Base-by-base conservation (phyloP, 2,888 invertebrate species). In the Noctuana brunneofusca region DNA sequence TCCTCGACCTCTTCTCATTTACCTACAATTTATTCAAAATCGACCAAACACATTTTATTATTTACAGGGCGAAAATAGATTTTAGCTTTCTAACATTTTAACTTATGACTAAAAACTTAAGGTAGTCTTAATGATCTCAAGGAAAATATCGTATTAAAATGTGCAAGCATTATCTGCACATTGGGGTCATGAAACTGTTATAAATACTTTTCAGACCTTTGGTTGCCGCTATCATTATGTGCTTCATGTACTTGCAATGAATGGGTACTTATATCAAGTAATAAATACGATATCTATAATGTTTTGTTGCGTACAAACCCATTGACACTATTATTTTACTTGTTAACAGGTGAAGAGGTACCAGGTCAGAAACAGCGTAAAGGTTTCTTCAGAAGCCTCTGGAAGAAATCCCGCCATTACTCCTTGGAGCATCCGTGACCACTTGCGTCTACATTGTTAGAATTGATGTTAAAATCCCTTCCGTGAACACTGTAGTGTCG, bases 351-450 rank as follows among this genome's bases (percentile, higher is more conserved):
- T 74, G 94, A 95, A 75, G 95, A 95, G 71, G 92, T 92, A 69
- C 92, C 92, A 66, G 93, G 93, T 53, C 93, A 93, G 75, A 95
- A 96, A 71, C 96, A 96, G 89, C 96, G 96, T 84, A 96, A 96
- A 87, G 96, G 97, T 69, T 96, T 97, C 86, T 97, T 97, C 92
- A 96, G 96, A 87, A 96, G 94, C 83, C 94, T 97, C 73, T 97
- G 97, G 97, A 97, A 97, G 87, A 94, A 96, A 76, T 96, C 96
- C 71, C 95, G 96, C 71, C 96, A 96, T 81, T 96, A 96, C 83
- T 97, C 97, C 69, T 90, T 96, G 86, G 97, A 97, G 87, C 96
- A 96, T 87, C 96, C 96, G 92, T 95, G 94, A 94, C 92, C 71
- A 71, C 68, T 68, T 80, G 65, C 68, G 68, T 67, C 68, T 54